A percentile compares a stretch with the other conserved stretches of the same genome.
phyloP scores from a whole-genome alignment of 2,797 vertebrate genomes.

The Anabacerthia variegaticeps region DNA sequence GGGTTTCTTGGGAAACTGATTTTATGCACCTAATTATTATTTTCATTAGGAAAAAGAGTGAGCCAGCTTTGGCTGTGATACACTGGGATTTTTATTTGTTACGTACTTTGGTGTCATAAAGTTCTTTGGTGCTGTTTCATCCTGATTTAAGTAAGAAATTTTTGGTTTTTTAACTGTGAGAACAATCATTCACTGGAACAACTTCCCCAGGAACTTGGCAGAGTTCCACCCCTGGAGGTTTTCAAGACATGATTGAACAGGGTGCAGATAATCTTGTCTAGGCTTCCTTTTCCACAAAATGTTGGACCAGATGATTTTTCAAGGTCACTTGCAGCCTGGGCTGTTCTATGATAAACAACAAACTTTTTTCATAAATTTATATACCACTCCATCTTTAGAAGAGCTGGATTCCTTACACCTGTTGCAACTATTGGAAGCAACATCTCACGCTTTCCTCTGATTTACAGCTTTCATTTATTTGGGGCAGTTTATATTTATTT shows the following conservation, averaged over 20 bases:
- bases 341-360: not conserved
- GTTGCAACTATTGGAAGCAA: not conserved
- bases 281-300: not conserved
- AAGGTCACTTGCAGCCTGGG: not conserved
- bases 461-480: conserved; percentile 3
- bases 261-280: not conserved
- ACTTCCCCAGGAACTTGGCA: not conserved
- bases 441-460: not conserved
- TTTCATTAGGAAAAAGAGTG: not conserved
- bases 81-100: not conserved
- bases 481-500: not conserved
- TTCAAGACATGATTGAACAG: not conserved
- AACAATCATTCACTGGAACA: not conserved
- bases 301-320: not conserved
- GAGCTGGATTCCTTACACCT: not conserved
- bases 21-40: not conserved
- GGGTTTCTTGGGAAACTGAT: not conserved
- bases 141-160: not conserved
- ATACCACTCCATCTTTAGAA: not conserved
- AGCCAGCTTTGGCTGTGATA: not conserved
- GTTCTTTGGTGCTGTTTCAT: not conserved
- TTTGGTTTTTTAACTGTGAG: not conserved
- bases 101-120: not conserved
- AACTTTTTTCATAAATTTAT: not conserved
- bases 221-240: not conserved